Evolutionary conservation across 2,888 invertebrate genomes (phyloP).

Genomic region (Geotrupes spiniger): DNA sequence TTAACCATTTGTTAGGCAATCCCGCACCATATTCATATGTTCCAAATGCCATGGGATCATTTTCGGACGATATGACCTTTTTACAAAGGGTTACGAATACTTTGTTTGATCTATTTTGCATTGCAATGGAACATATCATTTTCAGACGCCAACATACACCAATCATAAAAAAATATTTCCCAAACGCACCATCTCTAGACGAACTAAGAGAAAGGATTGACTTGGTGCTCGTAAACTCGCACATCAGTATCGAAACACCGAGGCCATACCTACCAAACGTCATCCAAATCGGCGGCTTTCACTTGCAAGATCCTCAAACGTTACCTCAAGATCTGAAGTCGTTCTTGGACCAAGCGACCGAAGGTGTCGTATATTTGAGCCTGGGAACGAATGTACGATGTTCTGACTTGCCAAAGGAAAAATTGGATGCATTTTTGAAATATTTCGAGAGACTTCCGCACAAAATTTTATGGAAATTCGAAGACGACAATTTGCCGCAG

Average conservation of each 20-base stretch:
- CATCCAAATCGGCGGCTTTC: conserved; percentile 38
- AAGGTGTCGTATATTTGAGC: conserved; percentile 34
- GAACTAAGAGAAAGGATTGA: conserved; percentile 29
- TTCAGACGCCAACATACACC: conserved; percentile 25
- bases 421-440: conserved; percentile 49
- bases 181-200: conserved; percentile 25
- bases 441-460: conserved; percentile 58
- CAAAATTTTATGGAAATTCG: conserved; percentile 67
- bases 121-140: conserved; percentile 3
- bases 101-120: conserved; percentile 21
- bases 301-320: conserved; percentile 30
- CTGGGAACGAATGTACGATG: conserved; percentile 32
- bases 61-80: conserved; percentile 38
- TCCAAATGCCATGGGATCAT: conserved; percentile 31
- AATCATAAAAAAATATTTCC: conserved; percentile 27
- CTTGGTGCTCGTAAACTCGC: conserved; percentile 34
- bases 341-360: conserved; percentile 29
- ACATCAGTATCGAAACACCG: conserved; percentile 34
- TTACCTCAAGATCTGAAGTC: conserved; percentile 26
- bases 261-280: conserved; percentile 38
- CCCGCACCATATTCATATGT: conserved; percentile 38
- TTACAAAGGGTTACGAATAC: conserved; percentile 36
- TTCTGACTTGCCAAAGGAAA: conserved; percentile 21
- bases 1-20: conserved; percentile 35
- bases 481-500: conserved; percentile 51